Evolutionary conservation across 2,888 invertebrate genomes (phyloP), one percentile per base, ranked within the genome.

Genomic region (Hyposoter didymator): DNA sequence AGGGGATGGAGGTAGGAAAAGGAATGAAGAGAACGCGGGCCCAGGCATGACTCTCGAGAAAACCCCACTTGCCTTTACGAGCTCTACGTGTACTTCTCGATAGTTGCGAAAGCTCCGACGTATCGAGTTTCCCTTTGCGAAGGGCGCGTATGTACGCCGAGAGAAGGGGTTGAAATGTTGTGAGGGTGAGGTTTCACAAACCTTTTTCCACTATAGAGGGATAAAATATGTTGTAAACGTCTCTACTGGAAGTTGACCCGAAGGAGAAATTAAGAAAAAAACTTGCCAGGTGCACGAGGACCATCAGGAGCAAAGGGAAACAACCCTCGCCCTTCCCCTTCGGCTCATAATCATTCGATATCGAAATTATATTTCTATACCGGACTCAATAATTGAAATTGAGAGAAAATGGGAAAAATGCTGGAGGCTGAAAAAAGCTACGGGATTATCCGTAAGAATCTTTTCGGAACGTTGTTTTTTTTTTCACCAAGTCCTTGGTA

Each of bases 21-120:
- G 66, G 62, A 81, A 81, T 76, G 76, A 84, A 87, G 80, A 69
- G 85, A 70, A 82, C 66, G 86, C 70, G 59, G 78, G 66, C 73
- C 82, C 67, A 59, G 59, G 81, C 49, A 66, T 22, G 49, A 76
- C 88, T 89, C 88, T 86, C 84, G 85, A 89, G 90, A 88, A 82
- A 81, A 90, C 90, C 87, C 89, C 88, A 90, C 90, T 90, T 90
- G 90, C 89, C 89, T 90, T 90, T 90, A 90, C 90, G 89, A 89
- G 90, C 88, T 74, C 74, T 84, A 89, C 88, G 88, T 84, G 86
- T 87, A 90, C 88, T 88, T 88, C 86, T 88, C 89, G 88, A 90
- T 90, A 89, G 87, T 89, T 89, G 90, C 85, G 81, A 89, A 89
- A 89, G 85, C 88, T 87, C 86, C 87, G 83, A 84, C 80, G 86